Evolutionary conservation across 2,888 invertebrate genomes (phyloP).

Genomic region (Netelia inedita): DNA sequence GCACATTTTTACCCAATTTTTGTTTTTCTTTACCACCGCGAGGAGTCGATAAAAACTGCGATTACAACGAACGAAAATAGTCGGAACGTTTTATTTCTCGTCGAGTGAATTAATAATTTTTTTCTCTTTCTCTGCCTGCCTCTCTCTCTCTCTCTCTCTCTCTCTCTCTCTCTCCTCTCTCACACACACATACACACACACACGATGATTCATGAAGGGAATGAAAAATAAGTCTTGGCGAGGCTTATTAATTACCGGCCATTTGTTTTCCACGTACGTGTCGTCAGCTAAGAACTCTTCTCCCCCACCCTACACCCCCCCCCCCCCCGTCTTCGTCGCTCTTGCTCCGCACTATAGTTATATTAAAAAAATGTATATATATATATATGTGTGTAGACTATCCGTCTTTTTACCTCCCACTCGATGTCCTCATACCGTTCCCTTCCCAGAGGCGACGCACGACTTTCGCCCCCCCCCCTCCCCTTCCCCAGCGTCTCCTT

Average conservation of each 20-base stretch:
- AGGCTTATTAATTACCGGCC: slow-evolving; percentile 47
- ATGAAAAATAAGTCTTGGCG: slow-evolving; percentile 21
- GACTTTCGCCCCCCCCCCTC: slow-evolving; percentile 32
- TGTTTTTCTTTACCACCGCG: neutral
- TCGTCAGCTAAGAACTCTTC: slow-evolving; percentile 27
- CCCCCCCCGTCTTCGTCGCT: slow-evolving; percentile 39
- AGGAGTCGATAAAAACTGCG: neutral
- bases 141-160: neutral
- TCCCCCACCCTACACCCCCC: slow-evolving; percentile 16
- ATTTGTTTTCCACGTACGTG: slow-evolving; percentile 49
- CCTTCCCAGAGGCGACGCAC: slow-evolving; percentile 47
- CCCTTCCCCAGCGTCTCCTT: slow-evolving; percentile 5
- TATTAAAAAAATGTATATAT: neutral
- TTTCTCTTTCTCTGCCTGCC: neutral
- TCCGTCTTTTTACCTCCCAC: slow-evolving; percentile 52
- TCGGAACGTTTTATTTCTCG: neutral
- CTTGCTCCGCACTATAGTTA: slow-evolving; percentile 3
- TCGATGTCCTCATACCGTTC: slow-evolving; percentile 56
- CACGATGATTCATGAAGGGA: slow-evolving; percentile 3
- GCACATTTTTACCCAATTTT: neutral
- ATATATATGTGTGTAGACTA: neutral
- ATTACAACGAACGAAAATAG: neutral
- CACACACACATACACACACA: neutral
- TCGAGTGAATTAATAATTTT: neutral
- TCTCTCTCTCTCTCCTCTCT: neutral